Evolutionary conservation across 2,888 invertebrate species (phyloP), one percentile per base, ranked within the genome.

Genomic region (Pherbina coryleti): DNA sequence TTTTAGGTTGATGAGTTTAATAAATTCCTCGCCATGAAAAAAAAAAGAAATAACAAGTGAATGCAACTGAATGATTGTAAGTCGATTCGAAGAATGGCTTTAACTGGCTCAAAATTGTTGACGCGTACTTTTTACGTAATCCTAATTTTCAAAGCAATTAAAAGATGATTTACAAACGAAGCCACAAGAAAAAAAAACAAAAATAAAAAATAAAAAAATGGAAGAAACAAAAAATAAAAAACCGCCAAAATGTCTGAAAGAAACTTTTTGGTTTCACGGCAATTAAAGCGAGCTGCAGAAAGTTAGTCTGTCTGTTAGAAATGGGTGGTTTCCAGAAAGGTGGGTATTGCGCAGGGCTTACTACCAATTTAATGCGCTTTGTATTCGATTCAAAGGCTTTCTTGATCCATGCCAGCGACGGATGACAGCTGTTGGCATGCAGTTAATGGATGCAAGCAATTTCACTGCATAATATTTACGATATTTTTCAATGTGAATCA

Each of bases 111-210:
- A 37, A 37, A 22, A 25, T 9, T 25, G 22, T 57, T 25, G 22
- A 19, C 57, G 57, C 49, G 49, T n/a, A 44, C 49, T 49, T 11
- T 25, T 8, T 9, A 19, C 66, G 19, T n/a, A 71, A 57, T 55
- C 55, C 57, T 17, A 5, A 57, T 51, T 71, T 31, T 71, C 37
- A 9, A 71, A 55, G 71, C 71, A 71, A 71, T 71, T 71, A 71
- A 71, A 71, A 71, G 71, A 19, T 57, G 71, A 71, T 71, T 71
- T 71, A 57, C 53, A 11, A 37, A 71, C 67, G 14, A 44, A 69
- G 19, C 22, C 69, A 28, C 64, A 11, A 34, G 19, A 60, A 31
- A 31, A 14, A 55, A 55, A 3, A 31, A 4, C 44, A 49, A 17
- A 62, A 28, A 17, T 11, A 7, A 62, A 22, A 22, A 28, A 14